These are phyloP conservation scores for Ceratotherium simum DNA, from an alignment of 2,113 vertebrate genomes.

Conservation along the genomic window DNA sequence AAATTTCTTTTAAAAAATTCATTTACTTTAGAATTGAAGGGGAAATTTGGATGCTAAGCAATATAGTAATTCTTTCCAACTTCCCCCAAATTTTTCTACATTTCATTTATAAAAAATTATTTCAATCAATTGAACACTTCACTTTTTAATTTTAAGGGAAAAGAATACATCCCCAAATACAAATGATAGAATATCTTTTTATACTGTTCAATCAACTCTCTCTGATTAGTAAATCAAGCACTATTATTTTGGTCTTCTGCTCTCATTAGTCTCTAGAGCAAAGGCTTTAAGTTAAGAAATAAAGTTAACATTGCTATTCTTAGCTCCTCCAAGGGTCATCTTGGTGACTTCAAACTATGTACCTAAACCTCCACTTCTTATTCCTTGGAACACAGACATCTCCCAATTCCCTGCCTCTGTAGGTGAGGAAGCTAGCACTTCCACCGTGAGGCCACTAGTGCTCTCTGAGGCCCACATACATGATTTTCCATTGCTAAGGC, in stretches of 20 bases:
- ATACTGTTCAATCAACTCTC: neutral
- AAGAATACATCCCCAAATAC: conserved; percentile 37
- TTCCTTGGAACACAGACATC: neutral
- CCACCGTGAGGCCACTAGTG: too few relatives aligned
- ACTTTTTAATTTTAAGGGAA: conserved; percentile 53
- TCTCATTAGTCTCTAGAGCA: conserved; percentile 33
- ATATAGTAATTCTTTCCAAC: conserved; percentile 6
- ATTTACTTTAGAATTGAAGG: conserved; percentile 11
- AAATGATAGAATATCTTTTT: conserved; percentile 17
- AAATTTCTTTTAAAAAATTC: conserved; percentile 56
- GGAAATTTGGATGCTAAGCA: conserved; percentile 4
- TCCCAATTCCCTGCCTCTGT: neutral
- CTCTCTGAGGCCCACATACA: neutral
- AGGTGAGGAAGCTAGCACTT: neutral
- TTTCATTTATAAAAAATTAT: conserved; percentile 49
- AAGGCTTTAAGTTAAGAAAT: neutral
- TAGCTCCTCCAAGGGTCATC: neutral
- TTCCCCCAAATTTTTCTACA: neutral
- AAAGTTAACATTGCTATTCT: neutral
- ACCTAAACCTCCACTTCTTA: neutral
- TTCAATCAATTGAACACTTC: neutral
- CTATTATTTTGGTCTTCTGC: neutral
- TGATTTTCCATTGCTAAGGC: neutral
- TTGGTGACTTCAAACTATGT: neutral
- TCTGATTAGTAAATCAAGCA: conserved; percentile 41